These are phyloP conservation scores for Catharus bicknelli DNA, from an alignment of 2,113 vertebrate species.

Conservation along the genomic window DNA sequence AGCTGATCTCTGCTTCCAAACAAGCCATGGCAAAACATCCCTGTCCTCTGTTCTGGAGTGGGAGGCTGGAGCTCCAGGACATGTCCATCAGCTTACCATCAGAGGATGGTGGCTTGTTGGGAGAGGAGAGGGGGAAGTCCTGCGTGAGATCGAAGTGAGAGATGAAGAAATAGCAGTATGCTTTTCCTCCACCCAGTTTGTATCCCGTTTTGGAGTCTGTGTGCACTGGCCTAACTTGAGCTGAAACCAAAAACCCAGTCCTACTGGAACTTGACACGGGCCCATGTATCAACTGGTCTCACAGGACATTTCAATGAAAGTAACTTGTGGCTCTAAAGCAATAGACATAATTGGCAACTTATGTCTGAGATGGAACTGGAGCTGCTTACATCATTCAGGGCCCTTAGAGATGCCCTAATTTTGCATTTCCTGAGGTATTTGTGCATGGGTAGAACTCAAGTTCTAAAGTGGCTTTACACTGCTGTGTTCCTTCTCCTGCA, in stretches of 20 bases:
- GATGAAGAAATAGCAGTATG: neutral
- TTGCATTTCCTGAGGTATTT: neutral
- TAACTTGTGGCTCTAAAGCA: neutral
- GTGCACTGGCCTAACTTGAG: neutral
- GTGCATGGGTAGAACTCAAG: neutral
- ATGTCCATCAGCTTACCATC: neutral
- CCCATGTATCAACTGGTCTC: accelerated
- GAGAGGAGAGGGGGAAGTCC: neutral
- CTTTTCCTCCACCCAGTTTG: neutral
- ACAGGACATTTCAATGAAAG: neutral
- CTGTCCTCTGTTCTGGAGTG: neutral
- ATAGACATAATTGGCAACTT: neutral
- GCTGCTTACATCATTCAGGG: neutral
- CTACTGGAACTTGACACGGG: neutral
- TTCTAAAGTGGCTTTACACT: neutral
- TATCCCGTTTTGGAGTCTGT: neutral
- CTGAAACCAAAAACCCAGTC: neutral
- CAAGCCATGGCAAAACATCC: neutral
- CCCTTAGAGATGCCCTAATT: neutral
- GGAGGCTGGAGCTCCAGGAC: neutral
- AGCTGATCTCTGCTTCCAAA: neutral
- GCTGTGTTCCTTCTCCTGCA: neutral
- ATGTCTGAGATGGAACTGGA: neutral
- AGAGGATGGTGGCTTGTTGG: accelerated
- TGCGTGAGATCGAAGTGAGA: neutral